Base-by-base conservation (phyloP, 1,140 invertebrate species). In the Physella acuta region DNA sequence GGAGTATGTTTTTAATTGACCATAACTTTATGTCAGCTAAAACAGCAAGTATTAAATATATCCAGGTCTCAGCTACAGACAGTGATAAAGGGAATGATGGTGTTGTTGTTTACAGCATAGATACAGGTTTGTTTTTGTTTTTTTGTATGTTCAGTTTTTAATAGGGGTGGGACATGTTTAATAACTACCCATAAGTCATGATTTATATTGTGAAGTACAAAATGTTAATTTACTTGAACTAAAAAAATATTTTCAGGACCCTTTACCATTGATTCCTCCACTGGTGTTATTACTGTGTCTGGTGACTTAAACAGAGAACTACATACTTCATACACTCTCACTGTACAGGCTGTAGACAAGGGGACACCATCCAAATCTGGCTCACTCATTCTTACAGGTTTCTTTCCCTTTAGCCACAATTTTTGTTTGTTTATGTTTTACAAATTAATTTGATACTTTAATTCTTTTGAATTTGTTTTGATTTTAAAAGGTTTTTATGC, bases 271-370 rank as follows among this genome's bases (percentile, higher is more conserved):
- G 74, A 77, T 34, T 34, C 67, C 14, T 33, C 17, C 26, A 71
- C 31, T 34, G 59, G 59, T 5, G 8, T 4, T 2, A 14, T 61
- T n/a, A 34, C 16, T 37, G 59, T 61, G 33, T 37, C 3, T 20
- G 33, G 59, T n/a, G 51, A 16, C 3, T 44, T 79, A 24, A 75
- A 79, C 36, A 73, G 73, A 53, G 78, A 79, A 62, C 71, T 71
- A 17, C 68, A 59, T 30, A 56, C 64, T 5, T 60, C 37, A 17
- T 79, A 76, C 69, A 67, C 63, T 0, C 51, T 79, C 28, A 63
- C 36, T 0, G 52, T 79, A 11, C 53, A 65, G 51, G 78, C 75
- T 11, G 34, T 69, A 14, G 78, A 78, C 36, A 69, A 53, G 34
- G 69, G 71, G 8, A 58, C 69, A 1, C 3, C 33, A 61, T 34